These are phyloP conservation scores for Lasius platythorax DNA, from an alignment of 2,888 invertebrate genomes.

Conservation along the genomic window DNA sequence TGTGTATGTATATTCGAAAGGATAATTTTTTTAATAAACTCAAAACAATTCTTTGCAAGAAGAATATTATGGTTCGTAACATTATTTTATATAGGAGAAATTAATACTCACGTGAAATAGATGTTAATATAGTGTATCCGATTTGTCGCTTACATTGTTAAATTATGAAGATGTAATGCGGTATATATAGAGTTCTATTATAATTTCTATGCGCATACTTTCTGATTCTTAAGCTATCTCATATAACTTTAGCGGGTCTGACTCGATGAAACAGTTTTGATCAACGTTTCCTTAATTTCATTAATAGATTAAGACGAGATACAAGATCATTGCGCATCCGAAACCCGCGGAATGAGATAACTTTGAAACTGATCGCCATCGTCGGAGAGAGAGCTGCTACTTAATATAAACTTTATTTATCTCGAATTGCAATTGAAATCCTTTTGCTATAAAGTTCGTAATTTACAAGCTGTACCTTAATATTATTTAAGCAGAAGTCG, in stretches of 20 bases:
- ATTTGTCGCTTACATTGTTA: neutral
- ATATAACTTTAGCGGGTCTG: constrained; percentile 25
- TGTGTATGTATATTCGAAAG: neutral
- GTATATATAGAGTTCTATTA: neutral
- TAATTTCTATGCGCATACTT: neutral
- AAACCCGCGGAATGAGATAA: constrained; percentile 5
- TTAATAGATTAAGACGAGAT: constrained; percentile 43
- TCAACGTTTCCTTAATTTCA: constrained; percentile 30
- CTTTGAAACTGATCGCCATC: constrained; percentile 26
- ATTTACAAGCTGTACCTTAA: neutral
- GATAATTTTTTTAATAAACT: neutral
- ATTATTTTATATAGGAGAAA: neutral
- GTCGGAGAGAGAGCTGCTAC: constrained; percentile 18
- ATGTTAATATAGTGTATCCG: no score
- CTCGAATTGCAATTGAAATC: constrained; percentile 6
- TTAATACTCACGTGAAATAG: neutral
- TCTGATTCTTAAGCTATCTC: constrained; percentile 1
- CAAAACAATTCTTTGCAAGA: neutral
- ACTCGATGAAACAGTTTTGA: constrained; percentile 5
- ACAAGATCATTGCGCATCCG: constrained; percentile 12
- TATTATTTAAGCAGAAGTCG: neutral
- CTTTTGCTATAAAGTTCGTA: neutral
- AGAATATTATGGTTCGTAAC: neutral
- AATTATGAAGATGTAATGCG: neutral
- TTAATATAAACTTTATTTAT: constrained; percentile 18